Base-by-base conservation (phyloP, 2,888 invertebrate species). In the Pachliopta kotzebuea region DNA sequence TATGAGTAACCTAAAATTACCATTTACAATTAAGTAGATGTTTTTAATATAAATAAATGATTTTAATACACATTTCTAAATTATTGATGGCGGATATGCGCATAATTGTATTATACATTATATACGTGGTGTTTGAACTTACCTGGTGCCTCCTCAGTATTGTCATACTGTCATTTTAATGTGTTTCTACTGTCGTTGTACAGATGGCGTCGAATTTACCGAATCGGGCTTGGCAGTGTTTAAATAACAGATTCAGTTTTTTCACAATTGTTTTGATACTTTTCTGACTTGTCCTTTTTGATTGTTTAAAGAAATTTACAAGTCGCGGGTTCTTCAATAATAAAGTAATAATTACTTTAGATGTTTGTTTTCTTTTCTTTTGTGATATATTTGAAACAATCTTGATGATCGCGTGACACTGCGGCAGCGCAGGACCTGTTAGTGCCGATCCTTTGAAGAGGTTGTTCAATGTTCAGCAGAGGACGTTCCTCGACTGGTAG, bases 221-320 rank as follows among this genome's bases (percentile, higher is more conserved):
- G 63, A 66, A 59, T 65, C 61, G 67, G 71, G 78, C 76, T 80
- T 78, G 79, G 80, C 77, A 75, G 80, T 75, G 67, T 68, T 62
- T 70, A 59, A 65, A 69, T 70, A 69, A 68, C 24, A 21, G 31
- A 31, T 67, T 63, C 65, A 42, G 55, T 62, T 55, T 58, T 37
- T 53, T 61, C 53, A 53, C 56, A 67, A 56, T 17, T 50, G 50
- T 64, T 78, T 76, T 70, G 71, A 69, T 68, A 17, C 69, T 64
- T 67, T 62, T 72, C 74, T 20, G 83, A 80, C 83, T 84, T 81
- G 84, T 78, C 79, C 58, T 74, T 79, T 83, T 84, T 81, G 76
- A 75, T 75, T 76, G 72, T 80, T 69, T 75, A 73, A 79, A 75
- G 71, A 85, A 85, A 80, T 76, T 80, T 78, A 3, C 81, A 83